Evolutionary conservation across 2,888 invertebrate species (phyloP).

Genomic region (Acleris laterana): DNA sequence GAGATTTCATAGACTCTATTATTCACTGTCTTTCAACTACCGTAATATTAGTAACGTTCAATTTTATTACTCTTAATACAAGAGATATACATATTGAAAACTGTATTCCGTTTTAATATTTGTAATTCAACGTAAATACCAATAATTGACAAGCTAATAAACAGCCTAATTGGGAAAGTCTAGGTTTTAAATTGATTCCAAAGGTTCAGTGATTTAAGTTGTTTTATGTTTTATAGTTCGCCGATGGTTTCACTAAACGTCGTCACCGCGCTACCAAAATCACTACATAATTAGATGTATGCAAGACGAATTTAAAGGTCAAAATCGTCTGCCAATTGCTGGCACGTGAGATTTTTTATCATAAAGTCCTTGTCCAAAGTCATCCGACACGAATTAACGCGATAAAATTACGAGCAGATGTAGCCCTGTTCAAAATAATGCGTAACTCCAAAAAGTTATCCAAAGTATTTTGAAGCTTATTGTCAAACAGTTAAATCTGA

Average conservation of each 20-base stretch:
- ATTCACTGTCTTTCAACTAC: slow-evolving; percentile 25
- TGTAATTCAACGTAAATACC: slow-evolving; percentile 18
- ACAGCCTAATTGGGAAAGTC: slow-evolving; percentile 36
- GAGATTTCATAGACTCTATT: slow-evolving; percentile 8
- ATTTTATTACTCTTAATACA: slow-evolving; percentile 48
- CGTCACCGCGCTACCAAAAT: background rate
- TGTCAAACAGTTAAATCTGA: background rate
- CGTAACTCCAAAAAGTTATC: background rate
- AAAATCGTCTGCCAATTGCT: background rate
- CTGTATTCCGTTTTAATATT: slow-evolving; percentile 22
- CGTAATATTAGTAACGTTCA: slow-evolving; percentile 25
- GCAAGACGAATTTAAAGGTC: background rate
- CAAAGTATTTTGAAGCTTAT: slow-evolving; percentile 6
- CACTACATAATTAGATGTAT: too few relatives aligned
- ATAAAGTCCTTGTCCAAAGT: slow-evolving; percentile 47
- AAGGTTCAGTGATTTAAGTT: slow-evolving; percentile 33
- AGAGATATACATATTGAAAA: slow-evolving; percentile 50
- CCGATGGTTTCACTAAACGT: too few relatives aligned
- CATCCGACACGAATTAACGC: slow-evolving; percentile 59
- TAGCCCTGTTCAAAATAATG: background rate
- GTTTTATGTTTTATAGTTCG: background rate
- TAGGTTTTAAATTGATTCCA: slow-evolving; percentile 43
- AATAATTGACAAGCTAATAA: slow-evolving; percentile 36
- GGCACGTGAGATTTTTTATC: slow-evolving; percentile 38
- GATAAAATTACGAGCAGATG: slow-evolving; percentile 68